phyloP scores from a whole-genome alignment of 2,113 vertebrate species.

The Coptodon rendalli region DNA sequence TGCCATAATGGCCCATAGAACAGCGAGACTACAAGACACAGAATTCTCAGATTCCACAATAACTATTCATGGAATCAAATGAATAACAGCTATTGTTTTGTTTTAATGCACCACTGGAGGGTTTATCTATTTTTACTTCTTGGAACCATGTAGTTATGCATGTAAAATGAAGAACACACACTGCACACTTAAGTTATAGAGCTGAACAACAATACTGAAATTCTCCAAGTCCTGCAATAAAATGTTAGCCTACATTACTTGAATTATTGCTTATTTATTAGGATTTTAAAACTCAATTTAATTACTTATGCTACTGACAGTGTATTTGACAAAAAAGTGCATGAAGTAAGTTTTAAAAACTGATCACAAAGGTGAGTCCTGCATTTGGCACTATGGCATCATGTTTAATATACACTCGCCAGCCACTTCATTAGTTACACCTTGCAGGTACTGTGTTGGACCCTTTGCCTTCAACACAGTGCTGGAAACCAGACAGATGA shows the following conservation, averaged over 20 bases:
- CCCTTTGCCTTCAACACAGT: background rate
- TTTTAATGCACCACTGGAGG: slow-evolving; percentile 40
- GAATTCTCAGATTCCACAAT: slow-evolving; percentile 61
- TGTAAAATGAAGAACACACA: background rate
- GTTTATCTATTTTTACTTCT: slow-evolving; percentile 57
- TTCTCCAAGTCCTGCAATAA: background rate
- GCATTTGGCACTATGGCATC: background rate
- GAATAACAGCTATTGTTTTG: slow-evolving; percentile 63
- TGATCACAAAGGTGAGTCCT: background rate
- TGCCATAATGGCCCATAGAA: slow-evolving; percentile 58
- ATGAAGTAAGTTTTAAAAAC: background rate
- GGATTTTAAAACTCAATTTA: background rate
- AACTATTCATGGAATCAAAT: slow-evolving; percentile 59
- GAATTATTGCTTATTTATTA: background rate
- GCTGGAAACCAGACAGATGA: background rate
- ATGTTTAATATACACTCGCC: background rate
- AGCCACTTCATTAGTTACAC: background rate
- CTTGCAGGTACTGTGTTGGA: background rate
- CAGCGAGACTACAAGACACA: slow-evolving; percentile 40
- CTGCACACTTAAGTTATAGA: background rate
- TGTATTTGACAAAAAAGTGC: background rate
- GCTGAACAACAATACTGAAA: background rate
- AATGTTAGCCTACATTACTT: background rate
- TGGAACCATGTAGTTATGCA: background rate
- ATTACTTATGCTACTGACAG: background rate